Evolutionary conservation across 2,888 invertebrate species (phyloP).

Genomic region (Pristionchus mayeri): DNA sequence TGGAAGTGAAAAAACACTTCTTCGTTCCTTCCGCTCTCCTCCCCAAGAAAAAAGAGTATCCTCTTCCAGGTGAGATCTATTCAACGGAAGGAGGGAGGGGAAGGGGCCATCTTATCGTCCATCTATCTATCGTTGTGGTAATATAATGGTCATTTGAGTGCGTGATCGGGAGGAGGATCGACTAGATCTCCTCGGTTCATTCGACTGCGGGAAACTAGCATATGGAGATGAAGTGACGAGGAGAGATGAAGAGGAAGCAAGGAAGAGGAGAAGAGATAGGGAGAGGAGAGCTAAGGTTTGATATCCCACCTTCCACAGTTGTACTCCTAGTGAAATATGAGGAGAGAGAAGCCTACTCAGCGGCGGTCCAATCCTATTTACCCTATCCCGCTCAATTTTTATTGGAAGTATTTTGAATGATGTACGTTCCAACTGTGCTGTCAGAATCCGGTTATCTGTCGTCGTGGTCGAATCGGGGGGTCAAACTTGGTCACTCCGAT

Average conservation of each 20-base stretch:
- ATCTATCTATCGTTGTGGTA: neutral
- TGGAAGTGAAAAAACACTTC: conserved; percentile 46
- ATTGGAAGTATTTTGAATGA: no score
- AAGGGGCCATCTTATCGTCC: no score
- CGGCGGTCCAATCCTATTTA: no score
- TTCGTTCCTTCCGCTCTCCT: conserved; percentile 31
- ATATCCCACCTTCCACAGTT: no score
- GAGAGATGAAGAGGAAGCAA: conserved; percentile 39
- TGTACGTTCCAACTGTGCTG: no score
- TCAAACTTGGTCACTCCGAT: no score
- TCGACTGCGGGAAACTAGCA: conserved; percentile 15
- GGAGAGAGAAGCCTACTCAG: no score
- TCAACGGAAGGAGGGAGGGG: no score
- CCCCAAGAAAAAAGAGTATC: conserved; percentile 39
- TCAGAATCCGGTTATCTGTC: no score
- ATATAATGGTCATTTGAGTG: conserved; percentile 13
- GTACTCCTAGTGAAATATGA: no score
- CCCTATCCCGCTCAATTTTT: no score
- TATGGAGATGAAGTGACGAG: conserved; percentile 42
- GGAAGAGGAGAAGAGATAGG: conserved; percentile 32
- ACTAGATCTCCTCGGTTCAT: conserved; percentile 4
- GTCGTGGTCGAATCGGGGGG: no score
- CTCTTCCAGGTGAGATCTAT: conserved; percentile 20
- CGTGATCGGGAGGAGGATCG: neutral
- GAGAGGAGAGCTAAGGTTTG: conserved; percentile 1